These are phyloP conservation scores for Latheticus oryzae DNA, from an alignment of 2,888 invertebrate species.

Conservation along the genomic window DNA sequence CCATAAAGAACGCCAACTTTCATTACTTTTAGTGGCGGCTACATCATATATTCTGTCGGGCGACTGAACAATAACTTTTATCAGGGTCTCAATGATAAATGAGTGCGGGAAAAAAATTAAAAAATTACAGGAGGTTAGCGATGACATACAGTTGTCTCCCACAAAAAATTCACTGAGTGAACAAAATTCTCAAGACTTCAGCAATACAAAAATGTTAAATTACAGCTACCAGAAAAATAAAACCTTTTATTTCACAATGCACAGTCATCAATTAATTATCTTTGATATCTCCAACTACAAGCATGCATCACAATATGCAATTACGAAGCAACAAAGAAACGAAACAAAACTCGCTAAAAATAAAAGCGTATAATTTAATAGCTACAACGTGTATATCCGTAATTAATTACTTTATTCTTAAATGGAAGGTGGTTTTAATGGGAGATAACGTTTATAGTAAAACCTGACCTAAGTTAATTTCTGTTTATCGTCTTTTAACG, in stretches of 20 bases:
- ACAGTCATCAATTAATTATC: too few species aligned
- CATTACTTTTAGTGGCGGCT: constrained; percentile 22
- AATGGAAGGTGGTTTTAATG: constrained; percentile 25
- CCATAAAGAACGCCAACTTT: constrained; percentile 12
- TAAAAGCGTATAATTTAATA: constrained; percentile 19
- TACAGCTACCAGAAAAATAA: too few species aligned
- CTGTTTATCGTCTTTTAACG: too few species aligned
- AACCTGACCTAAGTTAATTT: too few species aligned
- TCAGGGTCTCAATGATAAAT: constrained; percentile 1
- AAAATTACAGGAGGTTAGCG: too few species aligned
- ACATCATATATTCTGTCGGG: constrained; percentile 16
- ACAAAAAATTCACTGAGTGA: too few species aligned
- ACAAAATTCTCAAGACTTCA: too few species aligned
- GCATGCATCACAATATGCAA: constrained; percentile 15
- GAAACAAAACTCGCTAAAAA: constrained; percentile 19
- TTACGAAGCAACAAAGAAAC: constrained; percentile 7
- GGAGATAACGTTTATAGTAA: not conserved
- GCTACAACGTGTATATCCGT: constrained; percentile 14
- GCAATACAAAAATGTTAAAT: too few species aligned
- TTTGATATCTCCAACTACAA: constrained; percentile 7
- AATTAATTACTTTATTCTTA: constrained; percentile 23
- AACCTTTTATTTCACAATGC: too few species aligned
- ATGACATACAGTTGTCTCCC: too few species aligned
- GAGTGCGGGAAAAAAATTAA: constrained; percentile 1
- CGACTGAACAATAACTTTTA: constrained; percentile 3